Evolutionary conservation across 2,797 vertebrate species (phyloP).

Genomic region (Mico argentatus): DNA sequence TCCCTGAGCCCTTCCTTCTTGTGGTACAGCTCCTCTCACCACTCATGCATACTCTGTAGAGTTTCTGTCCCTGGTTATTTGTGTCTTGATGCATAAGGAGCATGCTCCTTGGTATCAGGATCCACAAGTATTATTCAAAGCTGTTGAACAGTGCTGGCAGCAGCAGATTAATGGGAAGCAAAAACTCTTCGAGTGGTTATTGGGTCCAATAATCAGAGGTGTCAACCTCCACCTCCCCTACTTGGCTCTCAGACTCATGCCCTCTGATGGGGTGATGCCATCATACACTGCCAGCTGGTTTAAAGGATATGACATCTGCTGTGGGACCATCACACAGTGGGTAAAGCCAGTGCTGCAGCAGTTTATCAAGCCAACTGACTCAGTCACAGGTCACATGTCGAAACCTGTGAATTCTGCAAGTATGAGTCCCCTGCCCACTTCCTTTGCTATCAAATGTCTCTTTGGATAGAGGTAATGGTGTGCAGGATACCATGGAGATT

Average conservation of each 20-base stretch:
- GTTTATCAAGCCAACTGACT: neutral
- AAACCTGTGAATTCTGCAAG: neutral
- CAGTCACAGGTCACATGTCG: neutral
- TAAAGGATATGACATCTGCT: neutral
- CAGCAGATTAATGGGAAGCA: neutral
- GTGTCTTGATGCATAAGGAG: neutral
- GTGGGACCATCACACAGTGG: neutral
- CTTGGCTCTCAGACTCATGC: neutral
- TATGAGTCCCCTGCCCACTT: neutral
- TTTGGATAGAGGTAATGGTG: neutral
- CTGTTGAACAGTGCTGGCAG: neutral
- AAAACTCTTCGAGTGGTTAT: neutral
- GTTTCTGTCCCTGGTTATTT: neutral
- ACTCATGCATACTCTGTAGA: neutral
- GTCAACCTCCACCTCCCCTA: neutral
- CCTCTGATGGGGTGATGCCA: neutral
- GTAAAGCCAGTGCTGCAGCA: neutral
- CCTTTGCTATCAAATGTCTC: neutral
- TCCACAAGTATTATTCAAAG: neutral
- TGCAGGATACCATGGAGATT: neutral
- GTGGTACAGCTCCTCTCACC: neutral
- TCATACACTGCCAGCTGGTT: neutral
- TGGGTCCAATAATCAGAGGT: neutral
- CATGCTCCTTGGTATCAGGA: neutral
- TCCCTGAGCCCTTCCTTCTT: neutral